A percentile compares a stretch with the other conserved stretches of the same genome.
Conservation (phyloP, 2,888 invertebrate species). For the Ethmia dodecea region DNA sequence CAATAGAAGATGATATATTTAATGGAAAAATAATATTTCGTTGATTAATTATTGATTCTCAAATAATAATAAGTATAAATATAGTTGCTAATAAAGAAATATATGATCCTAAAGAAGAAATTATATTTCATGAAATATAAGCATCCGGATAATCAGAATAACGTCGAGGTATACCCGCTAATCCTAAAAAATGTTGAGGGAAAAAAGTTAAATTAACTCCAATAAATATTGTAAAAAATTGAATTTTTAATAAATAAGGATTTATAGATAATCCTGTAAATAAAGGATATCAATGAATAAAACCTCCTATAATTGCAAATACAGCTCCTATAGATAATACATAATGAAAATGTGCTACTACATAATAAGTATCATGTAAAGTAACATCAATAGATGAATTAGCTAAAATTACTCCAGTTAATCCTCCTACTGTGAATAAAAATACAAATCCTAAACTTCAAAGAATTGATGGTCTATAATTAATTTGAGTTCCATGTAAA, state of each 20-base stretch:
- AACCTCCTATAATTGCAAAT: slow-evolving; percentile 86
- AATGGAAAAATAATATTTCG: slow-evolving; percentile 67
- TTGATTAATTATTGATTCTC: slow-evolving; percentile 76
- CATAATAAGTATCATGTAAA: slow-evolving; percentile 90
- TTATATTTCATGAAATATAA: slow-evolving; percentile 81
- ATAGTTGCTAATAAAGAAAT: slow-evolving; percentile 78
- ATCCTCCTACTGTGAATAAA: slow-evolving; percentile 85
- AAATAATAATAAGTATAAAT: slow-evolving; percentile 79
- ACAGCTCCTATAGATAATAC: slow-evolving; percentile 88
- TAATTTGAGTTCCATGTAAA: slow-evolving; percentile 80
- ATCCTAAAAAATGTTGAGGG: slow-evolving; percentile 83
- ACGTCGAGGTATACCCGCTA: slow-evolving; percentile 82
- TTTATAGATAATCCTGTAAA: slow-evolving; percentile 81
- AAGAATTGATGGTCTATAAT: slow-evolving; percentile 76
- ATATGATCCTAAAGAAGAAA: slow-evolving; percentile 82
- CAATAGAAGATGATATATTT: slow-evolving; percentile 76
- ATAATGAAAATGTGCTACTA: slow-evolving; percentile 90
- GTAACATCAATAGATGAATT: slow-evolving; percentile 88
- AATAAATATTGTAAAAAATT: slow-evolving; percentile 84
- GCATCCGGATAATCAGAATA: slow-evolving; percentile 85
- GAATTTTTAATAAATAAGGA: slow-evolving; percentile 78
- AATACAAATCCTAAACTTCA: slow-evolving; percentile 87
- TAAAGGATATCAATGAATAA: slow-evolving; percentile 84
- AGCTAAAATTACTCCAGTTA: slow-evolving; percentile 82
- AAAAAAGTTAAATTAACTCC: slow-evolving; percentile 89